Evolutionary conservation across 2,888 invertebrate species (phyloP), one percentile per base, ranked within the genome.

Genomic region (Cordilura impudica): DNA sequence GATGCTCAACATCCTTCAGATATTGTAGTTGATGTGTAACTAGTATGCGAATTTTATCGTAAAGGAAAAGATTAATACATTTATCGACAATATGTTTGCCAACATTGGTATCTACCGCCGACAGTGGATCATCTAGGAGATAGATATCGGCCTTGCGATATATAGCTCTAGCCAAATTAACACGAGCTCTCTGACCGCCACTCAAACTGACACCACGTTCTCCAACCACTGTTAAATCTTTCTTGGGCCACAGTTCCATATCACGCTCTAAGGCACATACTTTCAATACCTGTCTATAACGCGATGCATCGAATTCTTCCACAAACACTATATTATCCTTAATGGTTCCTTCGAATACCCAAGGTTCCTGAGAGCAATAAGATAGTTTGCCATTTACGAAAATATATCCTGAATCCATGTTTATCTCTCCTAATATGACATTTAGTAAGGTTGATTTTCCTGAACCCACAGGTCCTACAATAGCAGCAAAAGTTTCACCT

Each of bases 251-350:
- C 83, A 84, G 92, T 91, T 91, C 90, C 76, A 95, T 91, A 86
- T 95, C 95, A 82, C 90, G 89, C 74, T 92, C 90, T 69, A 94
- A 87, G 23, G 93, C 92, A 85, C 93, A 93, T 0, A 91, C 92
- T 65, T 90, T 90, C 0, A 93, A 87, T 0, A 93, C 92, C 23
- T 89, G 89, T 0, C 84, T 82, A 51, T 89, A 89, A 10, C 90
- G 86, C 19, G 88, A 84, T 53, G 93, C 93, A 93, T 94, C 69
- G 92, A 91, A 84, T 92, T 89, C 88, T 67, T 90, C 92, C 0
- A 98, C 98, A 89, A 98, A 98, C 4, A 97, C 87, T 77, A 99
- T 97, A 88, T 99, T 99, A 84, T 98, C 97, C 8, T 96, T 91
- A 0, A 98, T 94, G 78, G 95, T 95, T 16, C 93, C 92, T 90